A percentile compares a stretch with the other conserved stretches of the same genome.
These are phyloP conservation scores for Chiloscyllium plagiosum DNA, from an alignment of 2,113 vertebrate genomes.

Conservation along the genomic window DNA sequence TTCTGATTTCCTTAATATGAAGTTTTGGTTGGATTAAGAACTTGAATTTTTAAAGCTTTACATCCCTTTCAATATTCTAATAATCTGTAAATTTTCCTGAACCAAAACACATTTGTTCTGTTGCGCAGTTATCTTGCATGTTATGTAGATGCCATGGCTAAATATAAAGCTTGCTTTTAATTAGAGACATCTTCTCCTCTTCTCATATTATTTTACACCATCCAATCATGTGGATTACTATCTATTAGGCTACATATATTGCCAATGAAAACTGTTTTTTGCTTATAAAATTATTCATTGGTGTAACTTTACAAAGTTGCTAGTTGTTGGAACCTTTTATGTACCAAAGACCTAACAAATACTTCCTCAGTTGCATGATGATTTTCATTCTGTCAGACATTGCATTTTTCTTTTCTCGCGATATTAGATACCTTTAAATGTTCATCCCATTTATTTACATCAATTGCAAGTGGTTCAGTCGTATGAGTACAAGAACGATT, in stretches of 20 bases:
- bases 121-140: neutral
- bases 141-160: neutral
- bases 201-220: neutral
- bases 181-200: neutral
- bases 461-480: neutral
- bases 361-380: neutral
- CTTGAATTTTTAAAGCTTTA: neutral
- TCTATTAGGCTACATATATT: neutral
- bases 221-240: neutral
- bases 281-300: neutral
- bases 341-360: neutral
- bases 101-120: neutral
- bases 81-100: neutral
- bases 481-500: neutral
- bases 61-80: neutral
- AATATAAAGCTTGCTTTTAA: neutral
- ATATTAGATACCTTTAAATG: neutral
- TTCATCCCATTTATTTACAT: neutral
- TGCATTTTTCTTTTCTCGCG: too few species aligned
- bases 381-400: neutral
- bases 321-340: neutral
- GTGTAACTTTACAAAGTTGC: neutral
- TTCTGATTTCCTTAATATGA: neutral
- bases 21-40: neutral
- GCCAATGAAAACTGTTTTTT: neutral